Evolutionary conservation across 2,113 vertebrate species (phyloP).

Genomic region (Emydocephalus ijimae): DNA sequence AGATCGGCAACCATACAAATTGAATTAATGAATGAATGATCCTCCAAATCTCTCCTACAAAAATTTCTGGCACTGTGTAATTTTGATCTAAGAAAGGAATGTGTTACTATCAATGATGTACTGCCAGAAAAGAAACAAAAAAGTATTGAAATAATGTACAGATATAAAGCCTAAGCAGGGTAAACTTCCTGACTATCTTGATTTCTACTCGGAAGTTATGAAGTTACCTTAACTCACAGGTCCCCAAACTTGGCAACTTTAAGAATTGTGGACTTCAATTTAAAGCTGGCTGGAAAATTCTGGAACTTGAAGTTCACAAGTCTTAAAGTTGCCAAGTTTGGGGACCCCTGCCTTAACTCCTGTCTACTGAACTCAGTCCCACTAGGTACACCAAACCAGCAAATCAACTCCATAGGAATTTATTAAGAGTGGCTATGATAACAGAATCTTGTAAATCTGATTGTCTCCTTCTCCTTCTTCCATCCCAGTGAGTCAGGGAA

Average conservation of each 20-base stretch:
- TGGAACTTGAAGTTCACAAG: no score
- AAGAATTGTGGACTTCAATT: no score
- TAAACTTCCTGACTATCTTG: background rate
- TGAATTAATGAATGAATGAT: background rate
- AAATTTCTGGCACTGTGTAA: background rate
- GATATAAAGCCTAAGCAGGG: background rate
- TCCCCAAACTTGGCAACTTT: no score
- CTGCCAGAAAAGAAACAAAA: background rate
- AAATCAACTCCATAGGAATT: background rate
- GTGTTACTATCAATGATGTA: background rate
- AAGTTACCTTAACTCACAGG: background rate
- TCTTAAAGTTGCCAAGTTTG: no score
- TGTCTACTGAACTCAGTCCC: background rate
- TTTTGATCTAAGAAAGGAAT: constrained; percentile 7
- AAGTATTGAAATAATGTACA: background rate
- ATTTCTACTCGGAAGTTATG: background rate
- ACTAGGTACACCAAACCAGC: background rate
- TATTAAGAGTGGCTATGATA: background rate
- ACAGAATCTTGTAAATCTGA: background rate
- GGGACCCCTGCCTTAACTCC: no score
- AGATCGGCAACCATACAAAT: no score
- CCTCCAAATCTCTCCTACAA: background rate
- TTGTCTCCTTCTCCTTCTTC: background rate
- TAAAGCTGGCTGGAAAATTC: no score
- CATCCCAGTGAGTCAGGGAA: background rate